A percentile compares a stretch with the other conserved stretches of the same genome.
Evolutionary conservation across 2,113 vertebrate species (phyloP).

Genomic region (Erpornis zantholeuca): DNA sequence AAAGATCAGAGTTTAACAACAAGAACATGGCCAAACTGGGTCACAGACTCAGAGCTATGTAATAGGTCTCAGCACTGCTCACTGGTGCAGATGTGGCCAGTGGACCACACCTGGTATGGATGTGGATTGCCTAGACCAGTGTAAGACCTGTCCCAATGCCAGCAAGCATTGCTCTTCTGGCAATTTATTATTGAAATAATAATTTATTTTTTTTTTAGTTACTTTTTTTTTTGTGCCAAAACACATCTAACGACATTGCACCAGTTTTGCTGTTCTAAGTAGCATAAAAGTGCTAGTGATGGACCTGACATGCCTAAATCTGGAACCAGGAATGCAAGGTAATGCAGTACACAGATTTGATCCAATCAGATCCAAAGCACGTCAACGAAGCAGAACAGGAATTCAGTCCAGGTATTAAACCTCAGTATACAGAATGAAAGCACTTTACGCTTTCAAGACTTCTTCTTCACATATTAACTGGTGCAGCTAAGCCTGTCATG

Average conservation of each 20-base stretch:
- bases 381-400: neutral
- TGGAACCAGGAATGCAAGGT: neutral
- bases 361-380: neutral
- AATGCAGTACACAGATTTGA: neutral
- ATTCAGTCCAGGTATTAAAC: constrained; percentile 11
- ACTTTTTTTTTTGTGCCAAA: neutral
- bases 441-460: constrained; percentile 3
- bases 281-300: neutral
- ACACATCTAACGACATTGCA: neutral
- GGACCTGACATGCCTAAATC: accelerated
- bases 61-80: neutral
- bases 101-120: neutral
- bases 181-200: neutral
- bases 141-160: neutral
- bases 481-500: neutral
- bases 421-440: constrained; percentile 44
- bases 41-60: neutral
- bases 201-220: neutral
- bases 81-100: neutral
- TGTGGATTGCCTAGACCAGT: neutral
- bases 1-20: neutral
- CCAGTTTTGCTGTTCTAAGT: neutral
- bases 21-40: neutral
- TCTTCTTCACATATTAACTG: constrained; percentile 33
- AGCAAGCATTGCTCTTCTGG: neutral